These are phyloP conservation scores for Chlorocebus sabaeus DNA, from an alignment of 2,113 vertebrate species.

Conservation along the genomic window DNA sequence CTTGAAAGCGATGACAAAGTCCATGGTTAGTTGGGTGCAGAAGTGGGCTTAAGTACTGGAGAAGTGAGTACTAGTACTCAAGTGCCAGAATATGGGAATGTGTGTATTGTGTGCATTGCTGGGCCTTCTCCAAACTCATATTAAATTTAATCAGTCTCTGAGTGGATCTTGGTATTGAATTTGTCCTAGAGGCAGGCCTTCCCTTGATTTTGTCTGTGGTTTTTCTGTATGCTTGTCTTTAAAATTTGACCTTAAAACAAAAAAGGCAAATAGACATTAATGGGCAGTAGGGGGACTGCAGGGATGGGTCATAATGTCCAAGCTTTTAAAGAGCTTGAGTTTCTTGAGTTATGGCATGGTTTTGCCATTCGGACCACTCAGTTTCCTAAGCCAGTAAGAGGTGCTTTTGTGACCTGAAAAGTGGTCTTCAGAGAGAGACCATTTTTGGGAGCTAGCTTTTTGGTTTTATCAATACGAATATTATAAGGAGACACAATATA, in stretches of 20 bases:
- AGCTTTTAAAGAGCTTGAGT: background rate
- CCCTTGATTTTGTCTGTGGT: background rate
- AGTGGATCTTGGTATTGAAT: background rate
- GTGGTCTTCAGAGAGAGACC: background rate
- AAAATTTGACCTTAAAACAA: background rate
- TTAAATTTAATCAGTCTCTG: background rate
- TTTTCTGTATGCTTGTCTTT: slow-evolving; percentile 8
- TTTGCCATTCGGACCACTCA: background rate
- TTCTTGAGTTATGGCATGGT: background rate
- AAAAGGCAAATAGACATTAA: background rate
- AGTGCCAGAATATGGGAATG: background rate
- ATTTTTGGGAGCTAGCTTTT: background rate
- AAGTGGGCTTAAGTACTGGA: background rate
- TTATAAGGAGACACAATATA: background rate
- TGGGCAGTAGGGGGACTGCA: background rate
- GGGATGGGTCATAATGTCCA: too few relatives aligned
- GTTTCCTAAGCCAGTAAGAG: background rate
- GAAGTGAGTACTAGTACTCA: background rate
- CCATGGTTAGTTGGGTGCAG: background rate
- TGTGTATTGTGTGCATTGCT: background rate
- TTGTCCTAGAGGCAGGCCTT: background rate
- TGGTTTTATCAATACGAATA: background rate
- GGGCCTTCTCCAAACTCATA: background rate
- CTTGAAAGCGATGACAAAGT: background rate
- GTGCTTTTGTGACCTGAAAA: background rate